Conservation (phyloP, 2,113 vertebrate genomes). For the Pithys albifrons region DNA sequence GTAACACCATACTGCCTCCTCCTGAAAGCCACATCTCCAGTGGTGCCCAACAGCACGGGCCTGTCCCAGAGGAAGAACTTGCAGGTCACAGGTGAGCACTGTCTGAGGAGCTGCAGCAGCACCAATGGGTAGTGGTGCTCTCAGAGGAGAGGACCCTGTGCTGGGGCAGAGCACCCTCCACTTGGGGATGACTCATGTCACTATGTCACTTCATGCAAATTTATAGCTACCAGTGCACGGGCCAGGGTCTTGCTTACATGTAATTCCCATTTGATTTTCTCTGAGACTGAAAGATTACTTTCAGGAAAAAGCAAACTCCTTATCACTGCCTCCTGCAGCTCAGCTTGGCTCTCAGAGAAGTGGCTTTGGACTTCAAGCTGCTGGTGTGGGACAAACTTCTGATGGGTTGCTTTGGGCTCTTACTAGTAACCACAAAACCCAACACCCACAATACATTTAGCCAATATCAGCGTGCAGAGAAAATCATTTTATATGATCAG, state of each 20-base stretch:
- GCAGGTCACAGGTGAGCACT: background rate
- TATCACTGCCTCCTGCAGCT: background rate
- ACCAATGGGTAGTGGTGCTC: accelerated
- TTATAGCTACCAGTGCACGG: background rate
- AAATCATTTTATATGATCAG: background rate
- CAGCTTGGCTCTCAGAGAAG: background rate
- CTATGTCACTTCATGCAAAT: background rate
- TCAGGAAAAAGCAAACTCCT: background rate
- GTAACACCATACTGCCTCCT: no score
- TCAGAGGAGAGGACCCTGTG: background rate
- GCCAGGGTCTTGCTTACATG: background rate
- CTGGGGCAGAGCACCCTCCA: background rate
- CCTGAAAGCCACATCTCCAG: accelerated
- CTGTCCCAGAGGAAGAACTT: background rate
- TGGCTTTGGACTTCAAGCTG: background rate
- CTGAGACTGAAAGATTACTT: background rate
- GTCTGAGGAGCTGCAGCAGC: background rate
- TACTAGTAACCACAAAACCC: background rate
- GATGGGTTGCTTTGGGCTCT: background rate
- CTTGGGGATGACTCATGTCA: background rate
- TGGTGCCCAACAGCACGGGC: background rate
- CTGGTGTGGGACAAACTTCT: background rate
- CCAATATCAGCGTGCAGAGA: background rate
- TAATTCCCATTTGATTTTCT: background rate
- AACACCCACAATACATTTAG: background rate